A percentile compares a stretch with the other conserved stretches of the same genome.
These are phyloP conservation scores for Blennius ocellaris DNA, from an alignment of 2,113 vertebrate species.

Conservation along the genomic window DNA sequence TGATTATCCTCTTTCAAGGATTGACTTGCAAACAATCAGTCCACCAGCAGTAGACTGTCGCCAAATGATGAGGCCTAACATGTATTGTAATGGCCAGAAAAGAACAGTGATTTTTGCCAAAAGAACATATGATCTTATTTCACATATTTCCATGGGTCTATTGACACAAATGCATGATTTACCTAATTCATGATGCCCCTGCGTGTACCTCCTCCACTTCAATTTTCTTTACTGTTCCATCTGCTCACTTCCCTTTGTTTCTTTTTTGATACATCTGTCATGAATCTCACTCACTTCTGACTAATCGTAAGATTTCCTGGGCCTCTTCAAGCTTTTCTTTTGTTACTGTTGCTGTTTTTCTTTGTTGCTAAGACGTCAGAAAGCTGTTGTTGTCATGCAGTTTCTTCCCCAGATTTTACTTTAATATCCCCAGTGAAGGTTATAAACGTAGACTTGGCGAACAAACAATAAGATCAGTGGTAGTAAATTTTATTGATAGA, in stretches of 20 bases:
- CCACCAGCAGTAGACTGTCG: background rate
- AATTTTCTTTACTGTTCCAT: conserved; percentile 12
- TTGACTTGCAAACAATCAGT: background rate
- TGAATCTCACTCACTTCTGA: conserved; percentile 24
- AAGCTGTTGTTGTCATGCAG: background rate
- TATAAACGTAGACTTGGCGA: background rate
- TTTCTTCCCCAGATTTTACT: conserved; percentile 3
- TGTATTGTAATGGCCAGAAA: conserved; percentile 1
- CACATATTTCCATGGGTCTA: conserved; percentile 37
- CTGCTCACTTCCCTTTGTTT: conserved; percentile 7
- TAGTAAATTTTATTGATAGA: background rate
- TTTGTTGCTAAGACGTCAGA: conserved; percentile 22
- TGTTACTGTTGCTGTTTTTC: conserved; percentile 21
- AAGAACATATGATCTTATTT: conserved; percentile 20
- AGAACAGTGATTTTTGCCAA: conserved; percentile 9
- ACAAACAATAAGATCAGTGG: conserved; percentile 2
- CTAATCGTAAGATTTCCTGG: background rate
- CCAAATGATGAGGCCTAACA: background rate
- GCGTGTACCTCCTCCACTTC: conserved; percentile 15
- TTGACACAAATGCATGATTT: conserved; percentile 19
- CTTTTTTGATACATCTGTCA: background rate
- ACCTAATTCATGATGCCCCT: conserved; percentile 12
- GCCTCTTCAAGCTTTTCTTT: background rate
- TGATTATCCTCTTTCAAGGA: background rate
- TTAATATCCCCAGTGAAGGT: background rate